phyloP scores from a whole-genome alignment of 2,113 vertebrate genomes.

The Felis chaus region DNA sequence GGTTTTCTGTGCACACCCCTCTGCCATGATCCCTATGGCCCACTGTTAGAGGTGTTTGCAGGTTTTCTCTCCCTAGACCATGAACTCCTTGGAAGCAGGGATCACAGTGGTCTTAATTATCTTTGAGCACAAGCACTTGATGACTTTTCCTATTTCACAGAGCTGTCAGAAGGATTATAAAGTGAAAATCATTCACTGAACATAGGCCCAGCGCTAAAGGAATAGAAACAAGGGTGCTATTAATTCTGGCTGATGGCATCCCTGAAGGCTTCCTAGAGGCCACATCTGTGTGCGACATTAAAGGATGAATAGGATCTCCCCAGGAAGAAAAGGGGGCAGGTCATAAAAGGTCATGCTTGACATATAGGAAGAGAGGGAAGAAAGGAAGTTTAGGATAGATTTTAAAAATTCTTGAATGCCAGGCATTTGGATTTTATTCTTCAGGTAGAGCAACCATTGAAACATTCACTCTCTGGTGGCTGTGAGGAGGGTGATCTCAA shows the following conservation, averaged over 20 bases:
- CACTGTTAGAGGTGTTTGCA: background rate
- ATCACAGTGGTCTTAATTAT: background rate
- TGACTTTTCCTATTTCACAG: background rate
- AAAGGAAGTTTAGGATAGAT: background rate
- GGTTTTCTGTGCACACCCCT: background rate
- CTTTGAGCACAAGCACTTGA: conserved; percentile 4
- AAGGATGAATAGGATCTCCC: conserved; percentile 9
- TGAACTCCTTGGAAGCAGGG: background rate
- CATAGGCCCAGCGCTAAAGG: background rate
- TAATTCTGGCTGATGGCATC: background rate
- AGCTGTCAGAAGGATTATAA: background rate
- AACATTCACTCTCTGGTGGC: background rate
- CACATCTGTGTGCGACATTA: background rate
- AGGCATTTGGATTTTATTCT: conserved; percentile 27
- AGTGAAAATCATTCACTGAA: conserved; percentile 10
- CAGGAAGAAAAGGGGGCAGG: background rate
- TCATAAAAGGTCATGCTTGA: background rate
- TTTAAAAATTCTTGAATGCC: background rate
- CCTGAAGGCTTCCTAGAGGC: background rate
- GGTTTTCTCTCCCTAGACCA: background rate
- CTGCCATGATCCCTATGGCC: background rate
- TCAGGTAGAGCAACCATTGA: background rate
- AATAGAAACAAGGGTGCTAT: background rate
- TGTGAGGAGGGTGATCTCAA: background rate
- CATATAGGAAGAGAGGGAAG: background rate